A percentile compares a stretch with the other conserved stretches of the same genome.
phyloP scores from a whole-genome alignment of 2,888 invertebrate species.

The Melanargia galathea region DNA sequence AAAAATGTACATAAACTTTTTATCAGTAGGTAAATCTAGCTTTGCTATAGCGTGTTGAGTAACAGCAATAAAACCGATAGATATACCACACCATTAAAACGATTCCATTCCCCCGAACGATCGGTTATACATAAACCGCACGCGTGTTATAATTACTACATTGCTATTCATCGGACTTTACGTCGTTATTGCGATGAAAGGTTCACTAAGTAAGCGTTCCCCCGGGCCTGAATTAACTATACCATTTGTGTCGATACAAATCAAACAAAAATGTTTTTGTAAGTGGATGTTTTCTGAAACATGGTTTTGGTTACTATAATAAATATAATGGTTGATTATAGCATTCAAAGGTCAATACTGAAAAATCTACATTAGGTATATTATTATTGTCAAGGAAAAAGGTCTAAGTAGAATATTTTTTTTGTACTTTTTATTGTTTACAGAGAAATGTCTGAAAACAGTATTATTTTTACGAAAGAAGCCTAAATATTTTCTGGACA shows the following conservation, averaged over 20 bases:
- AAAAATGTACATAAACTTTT: too few relatives aligned
- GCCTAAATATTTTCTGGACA: too few relatives aligned
- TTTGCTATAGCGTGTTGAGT: neutral
- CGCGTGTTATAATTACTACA: constrained; percentile 45
- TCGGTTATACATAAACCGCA: constrained; percentile 46
- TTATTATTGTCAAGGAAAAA: too few relatives aligned
- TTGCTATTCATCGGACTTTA: constrained; percentile 43
- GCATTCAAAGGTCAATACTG: neutral
- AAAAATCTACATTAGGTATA: neutral
- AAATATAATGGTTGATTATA: neutral
- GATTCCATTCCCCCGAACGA: constrained; percentile 41
- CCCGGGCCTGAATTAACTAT: constrained; percentile 3
- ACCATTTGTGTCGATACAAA: constrained; percentile 1
- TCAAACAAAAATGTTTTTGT: neutral
- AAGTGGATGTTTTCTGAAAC: constrained; percentile 1
- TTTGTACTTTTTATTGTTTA: too few relatives aligned
- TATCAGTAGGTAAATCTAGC: neutral
- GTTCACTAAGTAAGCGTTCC: constrained; percentile 13
- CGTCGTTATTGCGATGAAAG: constrained; percentile 30
- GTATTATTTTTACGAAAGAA: too few relatives aligned
- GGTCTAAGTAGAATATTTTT: too few relatives aligned
- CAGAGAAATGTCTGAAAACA: too few relatives aligned
- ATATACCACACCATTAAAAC: constrained; percentile 1
- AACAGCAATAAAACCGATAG: constrained; percentile 7
- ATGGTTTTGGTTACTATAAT: too few relatives aligned